Evolutionary conservation across 2,797 vertebrate species (phyloP).

Genomic region (Erethizon dorsatum): DNA sequence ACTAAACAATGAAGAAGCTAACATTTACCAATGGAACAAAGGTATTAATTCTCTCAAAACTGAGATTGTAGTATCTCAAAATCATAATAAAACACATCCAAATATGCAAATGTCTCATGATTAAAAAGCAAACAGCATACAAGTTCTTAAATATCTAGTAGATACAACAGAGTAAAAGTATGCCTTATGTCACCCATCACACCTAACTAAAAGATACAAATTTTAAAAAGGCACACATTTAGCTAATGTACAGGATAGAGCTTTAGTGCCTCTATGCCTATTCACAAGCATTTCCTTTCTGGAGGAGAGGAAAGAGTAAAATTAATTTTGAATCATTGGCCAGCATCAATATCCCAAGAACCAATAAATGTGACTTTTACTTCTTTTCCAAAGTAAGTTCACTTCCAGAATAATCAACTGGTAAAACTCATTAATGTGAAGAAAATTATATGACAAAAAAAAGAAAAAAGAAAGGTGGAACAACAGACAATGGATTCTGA

Average conservation of each 20-base stretch:
- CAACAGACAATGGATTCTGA: background rate
- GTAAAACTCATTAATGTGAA: background rate
- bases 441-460: constrained; percentile 26
- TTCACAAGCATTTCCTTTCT: background rate
- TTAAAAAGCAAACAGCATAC: background rate
- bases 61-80: background rate
- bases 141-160: constrained; percentile 55
- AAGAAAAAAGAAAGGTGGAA: background rate
- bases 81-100: constrained; percentile 53
- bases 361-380: constrained; percentile 8
- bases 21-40: constrained; percentile 47
- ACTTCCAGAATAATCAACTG: constrained; percentile 22
- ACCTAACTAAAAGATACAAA: background rate
- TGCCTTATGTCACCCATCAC: background rate
- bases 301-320: background rate
- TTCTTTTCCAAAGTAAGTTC: constrained; percentile 57
- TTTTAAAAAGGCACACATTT: constrained; percentile 1
- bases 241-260: background rate
- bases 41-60: background rate
- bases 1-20: constrained; percentile 33
- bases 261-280: background rate
- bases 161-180: constrained; percentile 18
- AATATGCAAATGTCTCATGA: constrained; percentile 34
- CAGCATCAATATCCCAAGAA: background rate
- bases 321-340: background rate